Evolutionary conservation across 2,888 invertebrate genomes (phyloP).

Genomic region (Panzeria rudis): DNA sequence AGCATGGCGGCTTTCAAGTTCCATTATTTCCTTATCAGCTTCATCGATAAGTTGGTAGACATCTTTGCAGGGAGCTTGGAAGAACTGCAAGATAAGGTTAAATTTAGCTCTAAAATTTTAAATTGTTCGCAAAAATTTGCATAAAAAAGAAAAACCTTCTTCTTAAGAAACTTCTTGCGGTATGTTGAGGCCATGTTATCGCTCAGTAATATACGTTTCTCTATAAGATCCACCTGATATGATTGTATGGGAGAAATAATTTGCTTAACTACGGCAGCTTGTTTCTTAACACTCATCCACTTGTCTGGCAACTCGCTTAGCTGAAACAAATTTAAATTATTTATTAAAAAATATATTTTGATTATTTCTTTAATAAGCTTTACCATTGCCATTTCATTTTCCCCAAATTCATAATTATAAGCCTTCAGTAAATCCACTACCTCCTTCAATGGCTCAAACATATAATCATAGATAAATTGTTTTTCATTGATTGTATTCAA

Average conservation of each 20-base stretch:
- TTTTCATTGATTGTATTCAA: constrained; percentile 91
- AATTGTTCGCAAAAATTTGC: background rate
- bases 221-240: constrained; percentile 93
- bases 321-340: constrained; percentile 75
- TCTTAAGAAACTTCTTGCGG: constrained; percentile 88
- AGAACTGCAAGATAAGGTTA: constrained; percentile 82
- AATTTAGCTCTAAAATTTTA: background rate
- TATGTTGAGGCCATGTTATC: constrained; percentile 91
- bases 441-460: constrained; percentile 95
- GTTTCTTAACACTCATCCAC: constrained; percentile 94
- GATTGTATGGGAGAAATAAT: constrained; percentile 94
- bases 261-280: constrained; percentile 92
- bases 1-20: constrained; percentile 88
- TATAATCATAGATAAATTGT: constrained; percentile 90
- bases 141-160: constrained; percentile 74
- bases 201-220: constrained; percentile 91
- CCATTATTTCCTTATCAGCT: constrained; percentile 87
- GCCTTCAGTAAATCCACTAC: constrained; percentile 92
- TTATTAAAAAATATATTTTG: background rate
- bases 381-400: constrained; percentile 90
- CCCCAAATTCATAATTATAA: constrained; percentile 94
- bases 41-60: constrained; percentile 89
- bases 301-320: constrained; percentile 92
- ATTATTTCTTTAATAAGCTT: background rate
- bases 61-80: constrained; percentile 87